Evolutionary conservation across 2,113 vertebrate species (phyloP), one percentile per base, ranked within the genome.

Genomic region (Pelecanoides urinatrix): DNA sequence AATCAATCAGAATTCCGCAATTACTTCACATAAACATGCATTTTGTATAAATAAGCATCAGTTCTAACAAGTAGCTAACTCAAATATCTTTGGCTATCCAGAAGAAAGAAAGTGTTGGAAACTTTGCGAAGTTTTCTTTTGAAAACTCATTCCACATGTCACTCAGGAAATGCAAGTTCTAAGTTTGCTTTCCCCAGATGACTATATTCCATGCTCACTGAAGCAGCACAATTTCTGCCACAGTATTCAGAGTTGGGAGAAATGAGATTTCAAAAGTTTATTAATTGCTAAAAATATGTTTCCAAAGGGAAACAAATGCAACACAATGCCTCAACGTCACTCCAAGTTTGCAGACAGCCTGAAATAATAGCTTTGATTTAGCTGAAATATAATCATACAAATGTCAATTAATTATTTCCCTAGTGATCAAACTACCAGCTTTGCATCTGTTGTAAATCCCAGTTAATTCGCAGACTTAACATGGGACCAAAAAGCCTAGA

Each of bases 251-350:
- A 16, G 18, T 7, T 63, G 61, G 40, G 73, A 92, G 72, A 96
- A 94, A 85, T 72, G 65, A 92, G 80, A 85, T 92, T 96, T 89
- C 86, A 87, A 67, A 96, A 61, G 73, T 45, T 89, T 92, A 92
- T 84, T 96, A 95, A 91, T 94, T 91, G 56, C 73, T 81, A 91
- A 96, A 96, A 95, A 86, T 86, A 71, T 5, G 23, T 81, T 92
- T 89, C 94, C 83, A 91, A 89, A 56, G 86, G 96, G 86, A 20
- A 96, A 88, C 58, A 92, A 90, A 66, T 8, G 16, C 72, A 91
- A 86, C 61, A 84, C 25, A 67, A 74, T 52, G 52, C 68, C 78
- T 74, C 47, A 85, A 61, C 9, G 0, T 59, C 83, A 78, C 78
- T 74, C 83, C 45, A 80, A 81, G 32, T 55, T 84, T 91, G 55